phyloP scores from a whole-genome alignment of 2,888 invertebrate species.

The Hirtodrosophila duncani region DNA sequence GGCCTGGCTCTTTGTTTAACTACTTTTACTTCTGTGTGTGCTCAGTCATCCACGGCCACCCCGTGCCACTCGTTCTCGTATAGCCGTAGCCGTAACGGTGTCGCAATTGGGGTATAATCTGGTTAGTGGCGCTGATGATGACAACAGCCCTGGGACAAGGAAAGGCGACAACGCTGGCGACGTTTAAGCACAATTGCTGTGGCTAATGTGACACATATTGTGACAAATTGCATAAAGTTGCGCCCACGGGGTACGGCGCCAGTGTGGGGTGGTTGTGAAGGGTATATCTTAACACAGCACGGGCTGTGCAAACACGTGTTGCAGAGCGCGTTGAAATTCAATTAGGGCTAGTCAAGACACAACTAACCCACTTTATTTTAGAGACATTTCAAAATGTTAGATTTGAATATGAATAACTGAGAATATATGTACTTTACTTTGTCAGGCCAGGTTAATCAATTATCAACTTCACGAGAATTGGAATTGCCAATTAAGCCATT shows the following conservation, averaged over 20 bases:
- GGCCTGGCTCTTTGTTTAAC: slow-evolving; percentile 43
- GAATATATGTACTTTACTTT: too few species aligned
- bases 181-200: slow-evolving; percentile 75
- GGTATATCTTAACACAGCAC: slow-evolving; percentile 5
- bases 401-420: background rate
- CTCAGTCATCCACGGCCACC: slow-evolving; percentile 8
- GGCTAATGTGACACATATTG: slow-evolving; percentile 79
- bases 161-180: slow-evolving; percentile 33
- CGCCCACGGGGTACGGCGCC: slow-evolving; percentile 4
- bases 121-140: slow-evolving; percentile 59
- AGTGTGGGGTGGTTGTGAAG: slow-evolving; percentile 10
- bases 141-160: slow-evolving; percentile 24
- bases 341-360: slow-evolving; percentile 17
- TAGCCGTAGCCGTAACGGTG: slow-evolving; percentile 42
- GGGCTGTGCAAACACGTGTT: slow-evolving; percentile 56
- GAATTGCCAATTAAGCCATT: too few species aligned
- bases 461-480: too few species aligned
- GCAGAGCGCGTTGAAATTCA: slow-evolving; percentile 28
- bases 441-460: too few species aligned
- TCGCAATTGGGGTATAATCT: slow-evolving; percentile 68
- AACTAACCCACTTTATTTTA: background rate
- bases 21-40: slow-evolving; percentile 32
- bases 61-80: slow-evolving; percentile 1
- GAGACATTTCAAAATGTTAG: background rate
- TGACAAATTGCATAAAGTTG: slow-evolving; percentile 77